Base-by-base conservation (phyloP, 1,140 invertebrate species). In the Leptopilina boulardi region DNA sequence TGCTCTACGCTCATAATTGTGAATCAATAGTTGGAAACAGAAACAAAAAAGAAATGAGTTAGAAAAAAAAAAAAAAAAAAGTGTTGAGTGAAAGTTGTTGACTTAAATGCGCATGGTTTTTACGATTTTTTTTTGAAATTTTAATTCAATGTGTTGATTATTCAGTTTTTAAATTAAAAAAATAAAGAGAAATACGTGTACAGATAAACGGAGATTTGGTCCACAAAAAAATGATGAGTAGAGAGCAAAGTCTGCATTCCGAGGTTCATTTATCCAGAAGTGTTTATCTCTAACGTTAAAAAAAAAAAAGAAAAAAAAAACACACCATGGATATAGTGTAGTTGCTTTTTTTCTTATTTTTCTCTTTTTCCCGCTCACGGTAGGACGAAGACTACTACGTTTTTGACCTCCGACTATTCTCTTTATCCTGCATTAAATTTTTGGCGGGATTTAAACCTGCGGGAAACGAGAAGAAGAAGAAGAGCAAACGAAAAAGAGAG, bases 291-390 rank as follows among this genome's bases (percentile, higher is more conserved):
- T n/a, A 38, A 38, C 23, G 23, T 66, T 13, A 5, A 30, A 13
- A n/a, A n/a, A n/a, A n/a, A n/a, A n/a, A n/a, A n/a, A n/a, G n/a
- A n/a, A n/a, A n/a, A n/a, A n/a, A n/a, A n/a, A n/a, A n/a, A 66
- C 9, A 38, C 34, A 13, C 59, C 59, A 66, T 66, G 59, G 59
- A 66, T 66, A 66, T 66, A 66, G 59, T 66, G 59, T 66, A 66
- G 59, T 51, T 51, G n/a, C n/a, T n/a, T 44, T 13, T 44, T 2
- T 13, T 44, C 34, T 38, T 44, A 2, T 44, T 15, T 3, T 44
- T 11, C 13, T 23, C 21, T 66, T 66, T 56, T 66, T 34, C 59
- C 26, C 26, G 59, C 59, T 66, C 59, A 30, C 26, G 11, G 59
- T 15, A 66, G 59, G 26, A 30, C 59, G 23, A 66, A 66, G 26